Evolutionary conservation across 1,140 invertebrate genomes (phyloP).

Genomic region (Drosophila lacertosa): DNA sequence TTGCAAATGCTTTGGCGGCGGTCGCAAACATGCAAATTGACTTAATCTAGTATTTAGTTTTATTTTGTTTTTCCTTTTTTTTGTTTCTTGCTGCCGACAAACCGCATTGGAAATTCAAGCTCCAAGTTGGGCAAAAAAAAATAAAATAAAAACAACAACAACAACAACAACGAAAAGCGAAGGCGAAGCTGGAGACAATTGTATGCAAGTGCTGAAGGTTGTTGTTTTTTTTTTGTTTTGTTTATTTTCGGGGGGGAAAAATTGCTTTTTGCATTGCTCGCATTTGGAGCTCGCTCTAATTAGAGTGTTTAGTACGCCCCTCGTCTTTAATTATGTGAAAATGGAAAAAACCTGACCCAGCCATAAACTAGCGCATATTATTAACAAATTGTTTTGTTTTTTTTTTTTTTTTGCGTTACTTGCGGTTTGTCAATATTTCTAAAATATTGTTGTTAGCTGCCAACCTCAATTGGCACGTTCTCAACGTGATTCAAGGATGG

Average conservation of each 20-base stretch:
- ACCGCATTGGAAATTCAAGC: conserved; percentile 56
- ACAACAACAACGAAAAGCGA: conserved; percentile 4
- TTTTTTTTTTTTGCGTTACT: conserved; percentile 27
- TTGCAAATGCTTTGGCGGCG: conserved; percentile 66
- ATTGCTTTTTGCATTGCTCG: conserved; percentile 53
- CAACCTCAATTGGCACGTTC: conserved; percentile 79
- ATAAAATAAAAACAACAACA: conserved; percentile 31
- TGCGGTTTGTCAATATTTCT: conserved; percentile 69
- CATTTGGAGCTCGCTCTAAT: conserved; percentile 51
- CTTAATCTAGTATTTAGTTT: conserved; percentile 78
- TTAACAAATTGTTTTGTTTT: conserved; percentile 51
- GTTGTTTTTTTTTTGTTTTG: conserved; percentile 7
- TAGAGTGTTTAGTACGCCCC: conserved; percentile 71
- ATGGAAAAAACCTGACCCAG: conserved; percentile 50
- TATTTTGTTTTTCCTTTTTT: conserved; percentile 28
- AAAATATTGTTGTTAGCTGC: conserved; percentile 59
- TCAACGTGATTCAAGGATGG: conserved; percentile 66
- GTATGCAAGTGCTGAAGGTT: conserved; percentile 68
- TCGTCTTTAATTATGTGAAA: conserved; percentile 71
- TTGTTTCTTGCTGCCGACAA: conserved; percentile 40
- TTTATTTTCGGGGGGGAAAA: conserved; percentile 18
- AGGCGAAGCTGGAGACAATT: conserved; percentile 56
- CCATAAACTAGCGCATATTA: conserved; percentile 64
- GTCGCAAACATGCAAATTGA: conserved; percentile 69
- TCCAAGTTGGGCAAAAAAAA: conserved; percentile 19